Percentiles rank a stretch among this genome's conserved stretches.
Conservation (phyloP, 2,888 invertebrate species). For the Drosophila borealis region DNA sequence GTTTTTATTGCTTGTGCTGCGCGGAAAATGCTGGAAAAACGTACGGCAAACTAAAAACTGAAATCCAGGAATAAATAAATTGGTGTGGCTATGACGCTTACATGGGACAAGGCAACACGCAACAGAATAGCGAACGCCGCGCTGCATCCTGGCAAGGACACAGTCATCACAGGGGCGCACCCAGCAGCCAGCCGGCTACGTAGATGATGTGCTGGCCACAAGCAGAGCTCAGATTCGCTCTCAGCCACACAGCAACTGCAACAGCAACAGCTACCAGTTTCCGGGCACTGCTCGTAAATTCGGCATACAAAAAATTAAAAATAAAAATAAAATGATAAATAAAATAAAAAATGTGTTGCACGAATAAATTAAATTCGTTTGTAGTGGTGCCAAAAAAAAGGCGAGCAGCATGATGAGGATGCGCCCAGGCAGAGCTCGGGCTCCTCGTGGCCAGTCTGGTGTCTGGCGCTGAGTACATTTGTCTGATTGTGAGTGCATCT, state of each 20-base stretch:
- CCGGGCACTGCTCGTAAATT: conserved; percentile 65
- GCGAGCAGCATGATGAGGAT: conserved; percentile 14
- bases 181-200: conserved; percentile 28
- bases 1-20: conserved; percentile 14
- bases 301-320: conserved; percentile 32
- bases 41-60: conserved; percentile 76
- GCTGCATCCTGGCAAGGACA: conserved; percentile 43
- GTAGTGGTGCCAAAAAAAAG: conserved; percentile 29
- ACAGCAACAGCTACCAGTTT: conserved; percentile 23
- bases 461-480: conserved; percentile 30
- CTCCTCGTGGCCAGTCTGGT: conserved; percentile 1
- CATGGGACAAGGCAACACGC: conserved; percentile 40
- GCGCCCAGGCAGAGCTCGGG: not conserved
- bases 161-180: conserved; percentile 57
- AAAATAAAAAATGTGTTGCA: conserved; percentile 57
- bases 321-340: conserved; percentile 13
- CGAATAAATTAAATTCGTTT: conserved; percentile 78
- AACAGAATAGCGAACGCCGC: conserved; percentile 18
- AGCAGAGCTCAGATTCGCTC: conserved; percentile 51
- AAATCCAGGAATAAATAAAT: conserved; percentile 78
- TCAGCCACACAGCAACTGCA: conserved; percentile 15
- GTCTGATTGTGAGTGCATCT: conserved; percentile 58
- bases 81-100: conserved; percentile 81
- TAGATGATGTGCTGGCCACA: conserved; percentile 43
- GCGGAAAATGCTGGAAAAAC: conserved; percentile 62